These are phyloP conservation scores for Zalophus californianus DNA, from an alignment of 2,797 vertebrate species.

Conservation along the genomic window DNA sequence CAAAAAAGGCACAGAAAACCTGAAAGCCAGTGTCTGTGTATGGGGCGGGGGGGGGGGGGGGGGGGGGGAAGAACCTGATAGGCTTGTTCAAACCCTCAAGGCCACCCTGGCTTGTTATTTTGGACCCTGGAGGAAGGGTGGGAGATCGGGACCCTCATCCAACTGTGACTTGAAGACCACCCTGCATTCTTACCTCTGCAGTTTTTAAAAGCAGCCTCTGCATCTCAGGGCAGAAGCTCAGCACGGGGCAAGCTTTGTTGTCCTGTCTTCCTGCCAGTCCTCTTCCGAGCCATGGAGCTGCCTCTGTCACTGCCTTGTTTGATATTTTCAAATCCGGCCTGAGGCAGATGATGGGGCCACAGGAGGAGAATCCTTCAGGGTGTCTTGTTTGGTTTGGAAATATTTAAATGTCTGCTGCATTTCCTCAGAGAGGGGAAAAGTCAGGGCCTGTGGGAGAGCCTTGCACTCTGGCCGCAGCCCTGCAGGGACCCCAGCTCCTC, in stretches of 20 bases:
- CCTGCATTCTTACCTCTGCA: neutral
- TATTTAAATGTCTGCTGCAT: slow-evolving; percentile 88
- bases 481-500: slow-evolving; percentile 1
- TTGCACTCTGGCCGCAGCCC: slow-evolving; percentile 67
- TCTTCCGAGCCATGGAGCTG: neutral
- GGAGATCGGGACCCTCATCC: neutral
- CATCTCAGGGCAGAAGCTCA: neutral
- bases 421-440: slow-evolving; percentile 84
- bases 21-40: neutral
- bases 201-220: neutral
- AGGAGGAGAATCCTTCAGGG: slow-evolving; percentile 87
- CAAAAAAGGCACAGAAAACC: neutral
- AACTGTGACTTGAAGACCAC: slow-evolving; percentile 43
- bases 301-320: slow-evolving; percentile 71
- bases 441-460: slow-evolving; percentile 80
- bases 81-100: neutral
- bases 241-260: neutral
- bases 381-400: slow-evolving; percentile 89
- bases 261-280: slow-evolving; percentile 62
- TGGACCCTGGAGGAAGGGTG: neutral
- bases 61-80: neutral
- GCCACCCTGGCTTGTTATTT: neutral
- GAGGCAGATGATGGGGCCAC: slow-evolving; percentile 85
- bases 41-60: too few species aligned
- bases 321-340: slow-evolving; percentile 83